Conservation (phyloP, 2,888 invertebrate genomes). For the Timema cristinae region DNA sequence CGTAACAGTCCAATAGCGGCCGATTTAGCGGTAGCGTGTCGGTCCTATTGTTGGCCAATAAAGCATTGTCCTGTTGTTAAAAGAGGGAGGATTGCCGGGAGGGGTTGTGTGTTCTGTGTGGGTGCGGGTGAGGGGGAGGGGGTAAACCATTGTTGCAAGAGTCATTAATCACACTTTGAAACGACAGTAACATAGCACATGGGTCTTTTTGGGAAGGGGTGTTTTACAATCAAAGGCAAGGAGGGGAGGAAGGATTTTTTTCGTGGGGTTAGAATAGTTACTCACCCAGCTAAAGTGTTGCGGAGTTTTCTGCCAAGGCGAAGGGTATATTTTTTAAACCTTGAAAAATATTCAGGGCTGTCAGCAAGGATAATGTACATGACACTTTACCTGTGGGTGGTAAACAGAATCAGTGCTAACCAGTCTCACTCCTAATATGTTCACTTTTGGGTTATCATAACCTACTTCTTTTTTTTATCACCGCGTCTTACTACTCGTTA, state of each 20-base stretch:
- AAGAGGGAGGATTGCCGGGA: neutral
- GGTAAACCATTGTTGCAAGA: conserved; percentile 23
- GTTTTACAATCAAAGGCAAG: too few relatives aligned
- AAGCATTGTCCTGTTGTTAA: conserved; percentile 26
- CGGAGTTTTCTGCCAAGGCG: too few relatives aligned
- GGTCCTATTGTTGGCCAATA: conserved; percentile 26
- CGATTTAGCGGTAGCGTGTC: conserved; percentile 27
- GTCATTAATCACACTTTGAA: conserved; percentile 27
- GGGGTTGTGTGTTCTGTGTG: neutral
- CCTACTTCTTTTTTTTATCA: too few relatives aligned
- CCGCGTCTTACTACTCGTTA: too few relatives aligned
- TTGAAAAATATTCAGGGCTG: too few relatives aligned
- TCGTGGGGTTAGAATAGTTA: neutral
- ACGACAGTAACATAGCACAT: conserved; percentile 26
- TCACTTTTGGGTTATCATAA: too few relatives aligned
- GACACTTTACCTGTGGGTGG: too few relatives aligned
- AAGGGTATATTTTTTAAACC: too few relatives aligned
- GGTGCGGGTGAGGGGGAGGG: conserved; percentile 11
- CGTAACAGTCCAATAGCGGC: conserved; percentile 25
- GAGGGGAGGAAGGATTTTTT: neutral
- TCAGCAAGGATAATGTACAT: too few relatives aligned
- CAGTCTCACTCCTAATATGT: too few relatives aligned
- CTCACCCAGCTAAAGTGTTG: too few relatives aligned
- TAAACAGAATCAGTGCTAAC: too few relatives aligned
- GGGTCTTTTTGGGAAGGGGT: conserved; percentile 16